Percentiles rank a stretch among this genome's conserved stretches.
These are phyloP conservation scores for Lateolabrax maculatus DNA, from an alignment of 2,797 vertebrate species.

Conservation along the genomic window DNA sequence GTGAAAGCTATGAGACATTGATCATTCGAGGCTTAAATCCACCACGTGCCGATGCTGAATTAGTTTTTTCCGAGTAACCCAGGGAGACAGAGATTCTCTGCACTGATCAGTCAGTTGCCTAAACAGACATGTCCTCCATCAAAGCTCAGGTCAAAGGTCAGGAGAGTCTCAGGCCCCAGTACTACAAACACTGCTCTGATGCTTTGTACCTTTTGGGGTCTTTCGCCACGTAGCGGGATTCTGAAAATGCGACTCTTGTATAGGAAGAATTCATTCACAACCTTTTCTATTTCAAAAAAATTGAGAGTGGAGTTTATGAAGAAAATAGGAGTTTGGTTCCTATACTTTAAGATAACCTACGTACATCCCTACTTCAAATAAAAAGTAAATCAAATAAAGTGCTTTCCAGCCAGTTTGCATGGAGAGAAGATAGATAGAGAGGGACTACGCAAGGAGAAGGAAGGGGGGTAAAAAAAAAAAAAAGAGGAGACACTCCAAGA, in stretches of 20 bases:
- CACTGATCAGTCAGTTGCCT: not conserved
- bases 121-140: not conserved
- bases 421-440: conserved; percentile 34
- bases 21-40: not conserved
- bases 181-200: conserved; percentile 23
- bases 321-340: not conserved
- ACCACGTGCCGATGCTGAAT: not conserved
- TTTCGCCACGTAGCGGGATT: not conserved
- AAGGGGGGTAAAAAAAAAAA: conserved; percentile 42
- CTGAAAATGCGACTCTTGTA: fast-evolving
- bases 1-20: not conserved
- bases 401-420: not conserved
- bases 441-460: conserved; percentile 38
- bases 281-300: not conserved
- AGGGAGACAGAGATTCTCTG: not conserved
- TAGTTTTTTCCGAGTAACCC: not conserved
- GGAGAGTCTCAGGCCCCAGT: conserved; percentile 37
- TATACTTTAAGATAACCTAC: not conserved
- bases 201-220: not conserved
- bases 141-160: conserved; percentile 64
- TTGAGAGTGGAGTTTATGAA: no score
- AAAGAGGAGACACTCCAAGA: conserved; percentile 77
- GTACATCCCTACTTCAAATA: not conserved
- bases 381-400: not conserved
- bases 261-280: not conserved